phyloP scores from a whole-genome alignment of 2,888 invertebrate species.

The Diarsia brunnea region DNA sequence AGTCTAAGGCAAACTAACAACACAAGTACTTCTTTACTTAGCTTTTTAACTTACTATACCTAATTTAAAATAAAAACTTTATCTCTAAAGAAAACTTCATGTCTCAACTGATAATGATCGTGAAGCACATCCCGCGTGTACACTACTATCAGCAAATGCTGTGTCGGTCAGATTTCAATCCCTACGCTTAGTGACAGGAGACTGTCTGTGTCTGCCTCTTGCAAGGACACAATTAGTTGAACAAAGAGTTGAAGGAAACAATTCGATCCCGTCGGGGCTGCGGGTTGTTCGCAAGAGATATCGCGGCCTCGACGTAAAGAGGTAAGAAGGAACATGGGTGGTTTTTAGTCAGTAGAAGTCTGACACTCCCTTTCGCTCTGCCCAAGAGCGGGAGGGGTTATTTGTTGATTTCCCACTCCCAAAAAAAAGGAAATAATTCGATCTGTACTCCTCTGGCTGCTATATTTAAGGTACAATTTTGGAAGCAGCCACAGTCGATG shows the following conservation, averaged over 20 bases:
- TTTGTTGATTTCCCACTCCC: too few relatives aligned
- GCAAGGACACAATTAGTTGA: background rate
- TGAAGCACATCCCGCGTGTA: constrained; percentile 31
- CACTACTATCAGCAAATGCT: constrained; percentile 43
- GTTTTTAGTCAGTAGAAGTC: too few relatives aligned
- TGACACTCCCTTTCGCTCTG: too few relatives aligned
- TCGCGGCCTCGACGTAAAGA: too few relatives aligned
- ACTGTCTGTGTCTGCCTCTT: constrained; percentile 35
- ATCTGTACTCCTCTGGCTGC: background rate
- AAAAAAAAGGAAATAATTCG: background rate
- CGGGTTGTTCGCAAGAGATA: too few relatives aligned
- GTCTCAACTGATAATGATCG: constrained; percentile 39
- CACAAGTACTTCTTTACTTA: background rate
- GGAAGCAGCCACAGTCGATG: background rate
- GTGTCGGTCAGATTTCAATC: constrained; percentile 57
- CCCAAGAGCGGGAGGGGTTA: too few relatives aligned
- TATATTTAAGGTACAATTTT: background rate
- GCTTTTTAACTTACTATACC: background rate
- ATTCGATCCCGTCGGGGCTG: too few relatives aligned
- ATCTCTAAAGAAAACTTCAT: constrained; percentile 37
- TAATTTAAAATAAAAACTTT: background rate
- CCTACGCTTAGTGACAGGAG: constrained; percentile 42
- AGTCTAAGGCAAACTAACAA: background rate
- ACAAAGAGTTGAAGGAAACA: background rate
- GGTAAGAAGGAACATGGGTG: too few relatives aligned